phyloP scores from a whole-genome alignment of 2,113 vertebrate species.

The Notarius quadriscutis region DNA sequence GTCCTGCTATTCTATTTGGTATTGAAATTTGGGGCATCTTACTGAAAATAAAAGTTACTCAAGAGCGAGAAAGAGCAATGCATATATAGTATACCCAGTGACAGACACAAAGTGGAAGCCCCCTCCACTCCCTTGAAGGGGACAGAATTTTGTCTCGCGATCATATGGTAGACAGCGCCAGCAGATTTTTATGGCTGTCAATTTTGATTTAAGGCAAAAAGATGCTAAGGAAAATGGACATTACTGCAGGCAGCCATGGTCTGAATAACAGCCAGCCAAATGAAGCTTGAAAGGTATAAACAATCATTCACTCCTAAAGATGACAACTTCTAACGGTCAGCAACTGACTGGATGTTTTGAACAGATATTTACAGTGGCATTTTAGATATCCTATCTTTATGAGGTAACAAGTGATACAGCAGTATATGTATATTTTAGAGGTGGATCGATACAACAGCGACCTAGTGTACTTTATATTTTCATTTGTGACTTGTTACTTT shows the following conservation, averaged over 20 bases:
- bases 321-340: not conserved
- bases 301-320: constrained; percentile 30
- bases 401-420: not conserved
- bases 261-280: constrained; percentile 38
- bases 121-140: not conserved
- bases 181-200: constrained; percentile 54
- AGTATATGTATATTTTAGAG: not conserved
- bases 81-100: not conserved
- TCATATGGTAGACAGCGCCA: constrained; percentile 51
- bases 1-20: not conserved
- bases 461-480: not conserved
- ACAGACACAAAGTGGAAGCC: constrained; percentile 28
- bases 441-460: not conserved
- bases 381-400: not conserved
- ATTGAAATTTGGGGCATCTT: not conserved
- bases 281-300: constrained; percentile 37
- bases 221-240: not conserved
- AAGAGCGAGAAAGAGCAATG: not conserved
- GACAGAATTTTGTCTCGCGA: constrained; percentile 37
- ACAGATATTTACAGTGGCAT: not conserved
- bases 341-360: not conserved
- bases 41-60: not conserved
- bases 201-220: constrained; percentile 49
- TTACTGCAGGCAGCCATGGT: constrained; percentile 15
- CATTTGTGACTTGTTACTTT: not conserved